These are phyloP conservation scores for Ginglymostoma cirratum DNA, from an alignment of 2,113 vertebrate species.

Conservation along the genomic window DNA sequence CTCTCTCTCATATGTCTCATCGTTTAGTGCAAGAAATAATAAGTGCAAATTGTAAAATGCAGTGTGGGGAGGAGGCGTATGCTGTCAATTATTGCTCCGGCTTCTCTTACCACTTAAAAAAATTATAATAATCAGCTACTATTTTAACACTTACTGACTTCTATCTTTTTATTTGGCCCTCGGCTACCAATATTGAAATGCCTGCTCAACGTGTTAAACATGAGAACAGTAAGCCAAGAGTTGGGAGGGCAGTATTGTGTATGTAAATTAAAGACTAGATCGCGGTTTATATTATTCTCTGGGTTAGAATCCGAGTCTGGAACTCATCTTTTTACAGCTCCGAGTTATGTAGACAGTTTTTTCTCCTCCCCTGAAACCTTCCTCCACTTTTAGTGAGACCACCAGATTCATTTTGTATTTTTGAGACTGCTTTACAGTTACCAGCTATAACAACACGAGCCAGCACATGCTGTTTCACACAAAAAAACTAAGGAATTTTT, in stretches of 20 bases:
- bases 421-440: neutral
- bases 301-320: neutral
- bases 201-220: neutral
- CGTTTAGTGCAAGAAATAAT: neutral
- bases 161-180: neutral
- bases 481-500: neutral
- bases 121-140: neutral
- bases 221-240: neutral
- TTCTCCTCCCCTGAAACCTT: neutral
- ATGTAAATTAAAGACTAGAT: neutral
- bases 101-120: too few relatives aligned
- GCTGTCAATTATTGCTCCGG: neutral
- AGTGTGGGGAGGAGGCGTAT: neutral
- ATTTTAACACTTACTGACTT: neutral
- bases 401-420: neutral
- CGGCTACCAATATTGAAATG: neutral
- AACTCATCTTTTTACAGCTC: constrained; percentile 11
- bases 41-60: neutral
- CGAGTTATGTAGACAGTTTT: neutral
- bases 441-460: constrained; percentile 19
- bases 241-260: neutral
- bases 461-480: constrained; percentile 12
- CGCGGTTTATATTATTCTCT: neutral
- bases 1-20: neutral
- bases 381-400: neutral